Evolutionary conservation across 2,113 vertebrate genomes (phyloP).

Genomic region (Falco punctatus): DNA sequence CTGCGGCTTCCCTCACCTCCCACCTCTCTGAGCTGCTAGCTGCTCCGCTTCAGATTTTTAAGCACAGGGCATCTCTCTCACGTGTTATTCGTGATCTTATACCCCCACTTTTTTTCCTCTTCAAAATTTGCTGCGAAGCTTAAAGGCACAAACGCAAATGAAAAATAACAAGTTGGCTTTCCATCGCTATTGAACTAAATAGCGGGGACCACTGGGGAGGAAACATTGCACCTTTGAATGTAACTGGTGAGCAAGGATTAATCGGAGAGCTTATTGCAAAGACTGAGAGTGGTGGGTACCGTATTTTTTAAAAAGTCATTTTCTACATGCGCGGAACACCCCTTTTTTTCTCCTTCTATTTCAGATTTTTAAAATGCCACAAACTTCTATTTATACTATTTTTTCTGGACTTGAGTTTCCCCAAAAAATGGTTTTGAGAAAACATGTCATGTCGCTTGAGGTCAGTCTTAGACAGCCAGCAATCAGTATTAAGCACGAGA

Average conservation of each 20-base stretch:
- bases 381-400: neutral
- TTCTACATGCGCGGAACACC: neutral
- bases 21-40: too few species aligned
- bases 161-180: neutral
- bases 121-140: neutral
- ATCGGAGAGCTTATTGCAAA: neutral
- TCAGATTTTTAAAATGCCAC: neutral
- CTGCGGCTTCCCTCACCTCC: neutral
- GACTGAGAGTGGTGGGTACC: neutral
- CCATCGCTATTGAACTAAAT: neutral
- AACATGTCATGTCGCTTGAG: neutral
- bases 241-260: neutral
- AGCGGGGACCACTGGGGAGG: neutral
- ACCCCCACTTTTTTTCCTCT: neutral
- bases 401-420: neutral
- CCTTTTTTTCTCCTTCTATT: neutral
- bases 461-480: neutral
- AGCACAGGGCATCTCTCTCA: neutral
- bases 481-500: neutral
- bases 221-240: neutral
- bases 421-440: neutral
- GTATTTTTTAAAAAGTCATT: neutral
- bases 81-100: neutral
- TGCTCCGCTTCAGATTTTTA: neutral
- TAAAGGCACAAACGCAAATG: neutral